These are phyloP conservation scores for Bothrops jararaca DNA, from an alignment of 2,113 vertebrate genomes.

Conservation along the genomic window DNA sequence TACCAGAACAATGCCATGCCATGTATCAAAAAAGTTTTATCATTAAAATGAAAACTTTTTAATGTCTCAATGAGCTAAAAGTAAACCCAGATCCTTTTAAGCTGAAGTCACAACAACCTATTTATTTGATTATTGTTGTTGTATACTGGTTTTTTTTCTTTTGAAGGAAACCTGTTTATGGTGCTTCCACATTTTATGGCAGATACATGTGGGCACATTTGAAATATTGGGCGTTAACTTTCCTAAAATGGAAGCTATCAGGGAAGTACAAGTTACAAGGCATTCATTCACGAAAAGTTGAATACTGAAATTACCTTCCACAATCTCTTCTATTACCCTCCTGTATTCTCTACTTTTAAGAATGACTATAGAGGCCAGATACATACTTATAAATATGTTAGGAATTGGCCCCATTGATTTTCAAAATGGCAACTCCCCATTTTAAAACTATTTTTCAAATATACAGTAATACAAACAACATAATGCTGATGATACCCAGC, in stretches of 20 bases:
- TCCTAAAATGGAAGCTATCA: background rate
- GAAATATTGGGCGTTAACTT: background rate
- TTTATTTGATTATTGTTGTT: background rate
- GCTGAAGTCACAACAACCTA: background rate
- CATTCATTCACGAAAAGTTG: background rate
- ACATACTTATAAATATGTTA: background rate
- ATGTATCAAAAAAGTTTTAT: background rate
- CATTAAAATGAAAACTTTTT: fast-evolving
- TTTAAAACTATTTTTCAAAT: background rate
- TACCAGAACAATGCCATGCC: fast-evolving
- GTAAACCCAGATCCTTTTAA: background rate
- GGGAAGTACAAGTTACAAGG: background rate
- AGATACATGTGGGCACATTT: background rate
- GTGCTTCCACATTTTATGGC: background rate
- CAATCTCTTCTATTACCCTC: background rate
- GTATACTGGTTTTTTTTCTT: background rate
- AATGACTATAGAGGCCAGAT: background rate
- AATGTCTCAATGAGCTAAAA: background rate
- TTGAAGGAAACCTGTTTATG: background rate
- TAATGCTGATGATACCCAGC: no score
- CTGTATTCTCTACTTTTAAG: background rate
- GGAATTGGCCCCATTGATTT: background rate
- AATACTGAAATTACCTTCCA: background rate
- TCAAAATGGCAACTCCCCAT: background rate
- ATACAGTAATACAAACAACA: background rate